Percentiles rank a stretch among this genome's conserved stretches.
Conservation (phyloP, 2,113 vertebrate genomes). For the Cranoglanis bouderius region DNA sequence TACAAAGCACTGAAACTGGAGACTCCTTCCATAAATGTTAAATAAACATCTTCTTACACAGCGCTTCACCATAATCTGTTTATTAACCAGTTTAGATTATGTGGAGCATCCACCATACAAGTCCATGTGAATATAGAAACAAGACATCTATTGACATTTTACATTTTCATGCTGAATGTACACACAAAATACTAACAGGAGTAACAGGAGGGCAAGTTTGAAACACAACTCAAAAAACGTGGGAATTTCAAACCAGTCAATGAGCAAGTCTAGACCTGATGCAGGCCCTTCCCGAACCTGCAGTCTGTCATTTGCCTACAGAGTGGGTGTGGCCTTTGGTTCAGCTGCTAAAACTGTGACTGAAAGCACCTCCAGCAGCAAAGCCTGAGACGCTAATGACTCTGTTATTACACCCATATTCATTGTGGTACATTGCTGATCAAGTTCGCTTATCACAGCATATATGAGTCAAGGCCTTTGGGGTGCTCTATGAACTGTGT, state of each 20-base stretch:
- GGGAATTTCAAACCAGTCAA: conserved; percentile 13
- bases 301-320: conserved; percentile 56
- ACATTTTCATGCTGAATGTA: background rate
- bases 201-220: background rate
- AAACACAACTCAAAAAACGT: background rate
- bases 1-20: background rate
- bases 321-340: conserved; percentile 59
- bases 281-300: conserved; percentile 51
- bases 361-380: conserved; percentile 2
- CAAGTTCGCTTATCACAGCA: background rate
- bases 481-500: conserved; percentile 20
- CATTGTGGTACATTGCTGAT: background rate
- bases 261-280: conserved; percentile 63
- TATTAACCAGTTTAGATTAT: background rate
- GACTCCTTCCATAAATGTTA: background rate
- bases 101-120: background rate
- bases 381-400: background rate
- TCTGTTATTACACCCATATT: background rate
- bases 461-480: conserved; percentile 11
- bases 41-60: background rate
- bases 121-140: background rate
- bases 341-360: conserved; percentile 42
- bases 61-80: background rate
- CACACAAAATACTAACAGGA: background rate
- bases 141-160: too few relatives aligned